phyloP scores from a whole-genome alignment of 2,888 invertebrate species.

The Galeruca laticollis region DNA sequence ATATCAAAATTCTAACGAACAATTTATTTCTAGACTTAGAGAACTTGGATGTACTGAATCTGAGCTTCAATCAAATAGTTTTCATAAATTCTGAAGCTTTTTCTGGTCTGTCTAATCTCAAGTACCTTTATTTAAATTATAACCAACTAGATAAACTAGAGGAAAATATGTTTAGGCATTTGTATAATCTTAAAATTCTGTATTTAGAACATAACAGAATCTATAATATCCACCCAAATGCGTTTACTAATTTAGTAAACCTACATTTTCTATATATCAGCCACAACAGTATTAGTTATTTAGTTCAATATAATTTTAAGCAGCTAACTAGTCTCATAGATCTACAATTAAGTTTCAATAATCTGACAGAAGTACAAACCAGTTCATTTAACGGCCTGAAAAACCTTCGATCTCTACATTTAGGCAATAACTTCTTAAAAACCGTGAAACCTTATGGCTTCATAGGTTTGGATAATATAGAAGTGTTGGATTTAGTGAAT shows the following conservation, averaged over 20 bases:
- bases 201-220: constrained; percentile 65
- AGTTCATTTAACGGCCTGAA: constrained; percentile 64
- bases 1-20: constrained; percentile 57
- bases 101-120: constrained; percentile 60
- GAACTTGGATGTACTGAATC: constrained; percentile 62
- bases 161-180: constrained; percentile 60
- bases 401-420: constrained; percentile 60
- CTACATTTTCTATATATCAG: constrained; percentile 63
- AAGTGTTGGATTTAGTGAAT: constrained; percentile 60
- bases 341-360: constrained; percentile 63
- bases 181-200: constrained; percentile 63
- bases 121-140: constrained; percentile 63
- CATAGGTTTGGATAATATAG: constrained; percentile 61
- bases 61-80: constrained; percentile 63
- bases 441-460: constrained; percentile 62
- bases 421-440: constrained; percentile 64
- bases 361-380: constrained; percentile 61
- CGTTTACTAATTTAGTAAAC: constrained; percentile 62
- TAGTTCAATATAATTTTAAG: constrained; percentile 63
- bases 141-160: constrained; percentile 64
- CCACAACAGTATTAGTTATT: constrained; percentile 61
- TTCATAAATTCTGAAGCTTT: constrained; percentile 63
- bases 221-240: constrained; percentile 60
- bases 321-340: constrained; percentile 60
- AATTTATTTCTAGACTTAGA: constrained; percentile 62